Percentiles rank a stretch among this genome's conserved stretches.
phyloP scores from a whole-genome alignment of 2,888 invertebrate genomes.

The Pterostichus madidus region DNA sequence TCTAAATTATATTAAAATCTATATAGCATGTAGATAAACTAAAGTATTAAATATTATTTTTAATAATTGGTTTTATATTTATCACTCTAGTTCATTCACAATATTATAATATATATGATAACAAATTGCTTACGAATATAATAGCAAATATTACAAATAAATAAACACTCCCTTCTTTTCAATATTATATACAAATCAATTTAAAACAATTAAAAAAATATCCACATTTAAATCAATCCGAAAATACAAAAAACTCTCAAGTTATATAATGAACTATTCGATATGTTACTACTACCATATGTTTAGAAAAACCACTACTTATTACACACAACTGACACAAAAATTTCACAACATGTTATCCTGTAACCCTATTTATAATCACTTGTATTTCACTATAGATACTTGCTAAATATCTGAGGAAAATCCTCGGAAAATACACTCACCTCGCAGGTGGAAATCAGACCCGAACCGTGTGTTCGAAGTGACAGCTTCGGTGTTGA shows the following conservation, averaged over 20 bases:
- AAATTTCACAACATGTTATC: not conserved
- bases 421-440: slow-evolving; percentile 11
- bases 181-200: too few relatives aligned
- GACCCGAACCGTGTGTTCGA: slow-evolving; percentile 1
- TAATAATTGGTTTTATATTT: too few relatives aligned
- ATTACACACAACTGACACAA: not conserved
- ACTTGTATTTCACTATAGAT: not conserved
- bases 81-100: too few relatives aligned
- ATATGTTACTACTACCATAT: slow-evolving; percentile 17
- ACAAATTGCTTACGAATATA: not conserved
- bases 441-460: slow-evolving; percentile 37
- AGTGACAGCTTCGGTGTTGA: slow-evolving; percentile 29
- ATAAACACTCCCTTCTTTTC: too few relatives aligned
- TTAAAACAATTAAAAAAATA: not conserved
- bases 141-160: too few relatives aligned
- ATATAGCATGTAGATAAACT: too few relatives aligned
- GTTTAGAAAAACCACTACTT: not conserved
- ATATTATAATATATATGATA: not conserved
- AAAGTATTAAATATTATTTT: too few relatives aligned
- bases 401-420: not conserved
- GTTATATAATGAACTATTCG: slow-evolving; percentile 6
- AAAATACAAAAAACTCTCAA: not conserved
- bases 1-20: too few relatives aligned
- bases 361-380: too few relatives aligned
- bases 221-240: not conserved